These are phyloP conservation scores for Aphaenogaster floridana DNA, from an alignment of 1,140 invertebrate genomes.

Conservation along the genomic window DNA sequence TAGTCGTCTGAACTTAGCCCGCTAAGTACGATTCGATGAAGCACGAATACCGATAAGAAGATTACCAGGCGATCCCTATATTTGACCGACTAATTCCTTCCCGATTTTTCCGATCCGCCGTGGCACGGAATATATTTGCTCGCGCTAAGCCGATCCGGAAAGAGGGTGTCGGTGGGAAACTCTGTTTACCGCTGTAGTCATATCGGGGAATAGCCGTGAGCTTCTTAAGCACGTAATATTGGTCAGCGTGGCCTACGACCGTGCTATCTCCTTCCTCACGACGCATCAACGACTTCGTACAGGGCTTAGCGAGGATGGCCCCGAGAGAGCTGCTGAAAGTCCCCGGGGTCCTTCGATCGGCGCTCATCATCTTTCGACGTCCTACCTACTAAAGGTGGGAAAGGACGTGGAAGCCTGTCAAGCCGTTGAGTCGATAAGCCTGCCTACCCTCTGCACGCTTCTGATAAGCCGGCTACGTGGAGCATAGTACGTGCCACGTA, in stretches of 20 bases:
- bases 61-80: conserved; percentile 38
- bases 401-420: conserved; percentile 68
- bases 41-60: conserved; percentile 17
- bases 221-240: conserved; percentile 64
- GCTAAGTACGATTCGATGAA: conserved; percentile 24
- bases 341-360: conserved; percentile 64
- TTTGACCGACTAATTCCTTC: conserved; percentile 46
- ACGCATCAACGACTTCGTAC: conserved; percentile 60
- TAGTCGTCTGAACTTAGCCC: not conserved
- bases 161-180: not conserved
- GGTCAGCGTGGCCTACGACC: conserved; percentile 34
- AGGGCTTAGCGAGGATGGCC: conserved; percentile 10
- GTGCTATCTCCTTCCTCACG: conserved; percentile 40
- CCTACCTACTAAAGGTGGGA: conserved; percentile 46
- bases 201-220: conserved; percentile 49
- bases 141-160: conserved; percentile 36
- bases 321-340: conserved; percentile 21
- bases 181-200: conserved; percentile 46
- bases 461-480: conserved; percentile 76
- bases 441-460: conserved; percentile 74
- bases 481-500: conserved; percentile 54
- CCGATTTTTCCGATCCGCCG: conserved; percentile 21
- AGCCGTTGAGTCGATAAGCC: conserved; percentile 79
- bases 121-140: conserved; percentile 48
- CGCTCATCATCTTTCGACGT: conserved; percentile 63